phyloP scores from a whole-genome alignment of 2,113 vertebrate species.

The Dipodomys merriami region DNA sequence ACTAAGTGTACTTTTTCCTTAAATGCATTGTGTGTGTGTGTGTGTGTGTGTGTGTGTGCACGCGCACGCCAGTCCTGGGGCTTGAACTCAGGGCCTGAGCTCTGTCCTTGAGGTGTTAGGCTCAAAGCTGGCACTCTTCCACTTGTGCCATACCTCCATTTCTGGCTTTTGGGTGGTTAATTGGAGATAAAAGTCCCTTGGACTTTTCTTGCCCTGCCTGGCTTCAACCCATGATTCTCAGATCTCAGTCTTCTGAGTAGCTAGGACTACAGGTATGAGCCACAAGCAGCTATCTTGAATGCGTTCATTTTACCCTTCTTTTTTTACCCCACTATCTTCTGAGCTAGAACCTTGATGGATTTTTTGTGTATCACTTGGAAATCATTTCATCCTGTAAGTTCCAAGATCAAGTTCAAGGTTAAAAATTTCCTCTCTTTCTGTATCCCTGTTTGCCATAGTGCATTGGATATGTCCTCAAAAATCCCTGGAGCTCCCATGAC shows the following conservation, averaged over 20 bases:
- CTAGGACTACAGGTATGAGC: no score
- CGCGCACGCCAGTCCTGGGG: no score
- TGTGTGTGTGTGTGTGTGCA: no score
- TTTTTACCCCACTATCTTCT: background rate
- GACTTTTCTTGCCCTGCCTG: no score
- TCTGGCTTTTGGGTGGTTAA: no score
- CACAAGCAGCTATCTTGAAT: background rate
- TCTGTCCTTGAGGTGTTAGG: no score
- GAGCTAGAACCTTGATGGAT: background rate
- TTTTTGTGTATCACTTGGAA: conserved; percentile 27
- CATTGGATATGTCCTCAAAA: background rate
- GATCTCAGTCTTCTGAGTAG: no score
- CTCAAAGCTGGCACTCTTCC: no score
- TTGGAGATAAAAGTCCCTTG: no score
- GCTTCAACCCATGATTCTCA: no score
- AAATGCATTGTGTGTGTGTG: background rate
- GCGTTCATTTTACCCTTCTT: background rate
- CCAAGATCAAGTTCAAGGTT: background rate
- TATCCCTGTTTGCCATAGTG: background rate
- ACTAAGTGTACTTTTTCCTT: background rate
- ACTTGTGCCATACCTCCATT: no score
- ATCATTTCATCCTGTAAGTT: conserved; percentile 2
- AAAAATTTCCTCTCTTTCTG: background rate
- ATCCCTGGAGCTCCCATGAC: background rate
- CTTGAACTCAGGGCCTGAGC: no score